Evolutionary conservation across 2,113 vertebrate genomes (phyloP).

Genomic region (Eudorcas thomsonii): DNA sequence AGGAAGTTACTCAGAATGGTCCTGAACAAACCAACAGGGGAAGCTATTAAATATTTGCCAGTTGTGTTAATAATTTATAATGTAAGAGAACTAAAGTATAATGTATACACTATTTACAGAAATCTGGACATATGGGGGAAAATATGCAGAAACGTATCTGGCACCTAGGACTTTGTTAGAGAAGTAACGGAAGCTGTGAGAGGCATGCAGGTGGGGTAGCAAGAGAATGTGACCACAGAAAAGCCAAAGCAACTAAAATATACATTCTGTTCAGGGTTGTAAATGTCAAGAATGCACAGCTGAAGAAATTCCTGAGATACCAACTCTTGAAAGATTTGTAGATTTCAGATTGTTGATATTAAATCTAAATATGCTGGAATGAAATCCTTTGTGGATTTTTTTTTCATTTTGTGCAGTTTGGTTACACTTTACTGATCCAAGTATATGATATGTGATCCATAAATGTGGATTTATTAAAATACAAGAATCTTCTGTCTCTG

Average conservation of each 20-base stretch:
- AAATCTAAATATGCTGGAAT: background rate
- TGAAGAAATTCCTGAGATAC: slow-evolving; percentile 22
- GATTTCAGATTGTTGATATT: slow-evolving; percentile 10
- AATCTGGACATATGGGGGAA: background rate
- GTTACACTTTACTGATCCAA: background rate
- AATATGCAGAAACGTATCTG: background rate
- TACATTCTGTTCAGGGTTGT: background rate
- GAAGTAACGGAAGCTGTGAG: background rate
- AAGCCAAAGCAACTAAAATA: slow-evolving; percentile 1
- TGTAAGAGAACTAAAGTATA: background rate
- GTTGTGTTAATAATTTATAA: background rate
- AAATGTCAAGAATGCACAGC: slow-evolving; percentile 35
- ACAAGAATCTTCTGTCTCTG: background rate
- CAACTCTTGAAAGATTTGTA: background rate
- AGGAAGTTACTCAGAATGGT: background rate
- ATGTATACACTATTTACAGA: background rate
- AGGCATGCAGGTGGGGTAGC: background rate
- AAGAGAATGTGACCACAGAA: background rate
- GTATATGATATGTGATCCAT: background rate
- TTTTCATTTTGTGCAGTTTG: background rate
- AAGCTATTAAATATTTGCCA: background rate
- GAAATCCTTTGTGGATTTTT: background rate
- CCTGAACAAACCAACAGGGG: background rate
- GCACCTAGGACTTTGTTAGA: background rate
- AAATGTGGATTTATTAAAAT: slow-evolving; percentile 27